These are phyloP conservation scores for Drosophila sechellia DNA, from an alignment of 1,140 invertebrate species.

Conservation along the genomic window DNA sequence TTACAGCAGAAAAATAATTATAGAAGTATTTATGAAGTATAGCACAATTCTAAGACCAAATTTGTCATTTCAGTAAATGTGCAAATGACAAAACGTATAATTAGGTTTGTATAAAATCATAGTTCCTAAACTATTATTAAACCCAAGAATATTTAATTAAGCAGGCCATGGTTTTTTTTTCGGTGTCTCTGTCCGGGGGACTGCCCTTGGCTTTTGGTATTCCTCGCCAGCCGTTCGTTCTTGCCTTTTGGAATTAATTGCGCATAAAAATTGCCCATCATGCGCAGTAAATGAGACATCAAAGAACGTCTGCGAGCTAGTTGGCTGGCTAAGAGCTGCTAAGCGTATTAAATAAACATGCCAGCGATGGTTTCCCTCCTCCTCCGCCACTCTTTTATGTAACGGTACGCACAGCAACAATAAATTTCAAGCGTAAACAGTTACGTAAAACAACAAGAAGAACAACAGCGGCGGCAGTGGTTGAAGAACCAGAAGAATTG, in stretches of 20 bases:
- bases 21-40: no score
- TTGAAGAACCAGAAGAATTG: slow-evolving; percentile 13
- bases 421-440: slow-evolving; percentile 79
- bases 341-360: slow-evolving; percentile 82
- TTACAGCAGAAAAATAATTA: no score
- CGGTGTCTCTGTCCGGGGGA: slow-evolving; percentile 1
- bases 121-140: no score
- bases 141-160: no score
- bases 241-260: slow-evolving; percentile 53
- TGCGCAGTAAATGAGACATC: slow-evolving; percentile 68
- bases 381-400: slow-evolving; percentile 64
- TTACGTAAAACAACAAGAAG: slow-evolving; percentile 70
- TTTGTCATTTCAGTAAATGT: no score
- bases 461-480: slow-evolving; percentile 1
- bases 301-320: slow-evolving; percentile 44
- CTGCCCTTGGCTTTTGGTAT: slow-evolving; percentile 5
- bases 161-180: no score
- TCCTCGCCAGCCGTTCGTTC: slow-evolving; percentile 19
- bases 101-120: no score
- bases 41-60: no score
- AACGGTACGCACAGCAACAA: slow-evolving; percentile 74
- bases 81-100: no score
- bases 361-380: slow-evolving; percentile 8
- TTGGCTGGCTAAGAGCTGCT: slow-evolving; percentile 71
- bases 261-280: slow-evolving; percentile 65